Conservation (phyloP, 2,113 vertebrate species). For the Psittacula cyanocephala region DNA sequence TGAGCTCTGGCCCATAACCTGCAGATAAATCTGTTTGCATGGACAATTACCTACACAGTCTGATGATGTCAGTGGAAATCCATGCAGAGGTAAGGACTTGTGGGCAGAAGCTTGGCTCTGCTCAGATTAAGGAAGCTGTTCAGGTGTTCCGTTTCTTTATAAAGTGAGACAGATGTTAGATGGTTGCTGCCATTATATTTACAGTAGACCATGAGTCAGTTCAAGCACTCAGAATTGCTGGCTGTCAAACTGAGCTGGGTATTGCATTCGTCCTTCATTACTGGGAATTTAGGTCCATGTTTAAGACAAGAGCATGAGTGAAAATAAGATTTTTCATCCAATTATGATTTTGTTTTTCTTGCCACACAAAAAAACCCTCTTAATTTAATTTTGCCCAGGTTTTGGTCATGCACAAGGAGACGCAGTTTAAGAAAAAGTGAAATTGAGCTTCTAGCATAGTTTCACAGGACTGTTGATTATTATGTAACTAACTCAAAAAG, state of each 20-base stretch:
- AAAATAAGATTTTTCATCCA: neutral
- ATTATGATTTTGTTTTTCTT: neutral
- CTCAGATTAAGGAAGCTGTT: neutral
- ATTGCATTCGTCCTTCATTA: neutral
- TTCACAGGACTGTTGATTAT: neutral
- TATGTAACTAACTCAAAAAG: neutral
- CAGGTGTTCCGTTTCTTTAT: neutral
- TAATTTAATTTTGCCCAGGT: accelerated
- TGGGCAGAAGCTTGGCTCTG: neutral
- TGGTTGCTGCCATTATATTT: neutral
- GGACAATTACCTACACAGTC: neutral
- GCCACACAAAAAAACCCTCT: neutral
- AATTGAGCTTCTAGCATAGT: neutral
- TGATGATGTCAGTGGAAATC: slow-evolving; percentile 28
- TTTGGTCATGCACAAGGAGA: neutral
- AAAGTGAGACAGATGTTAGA: neutral
- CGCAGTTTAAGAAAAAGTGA: neutral
- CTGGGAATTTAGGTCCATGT: neutral
- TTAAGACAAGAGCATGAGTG: neutral
- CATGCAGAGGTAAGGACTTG: neutral
- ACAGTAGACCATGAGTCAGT: neutral
- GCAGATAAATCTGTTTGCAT: neutral
- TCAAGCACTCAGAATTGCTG: neutral
- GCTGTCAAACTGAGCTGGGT: neutral
- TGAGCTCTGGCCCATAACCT: neutral